Percentiles rank a stretch among this genome's conserved stretches.
phyloP scores from a whole-genome alignment of 2,888 invertebrate species.

The Eueremaeus valkanovi region DNA sequence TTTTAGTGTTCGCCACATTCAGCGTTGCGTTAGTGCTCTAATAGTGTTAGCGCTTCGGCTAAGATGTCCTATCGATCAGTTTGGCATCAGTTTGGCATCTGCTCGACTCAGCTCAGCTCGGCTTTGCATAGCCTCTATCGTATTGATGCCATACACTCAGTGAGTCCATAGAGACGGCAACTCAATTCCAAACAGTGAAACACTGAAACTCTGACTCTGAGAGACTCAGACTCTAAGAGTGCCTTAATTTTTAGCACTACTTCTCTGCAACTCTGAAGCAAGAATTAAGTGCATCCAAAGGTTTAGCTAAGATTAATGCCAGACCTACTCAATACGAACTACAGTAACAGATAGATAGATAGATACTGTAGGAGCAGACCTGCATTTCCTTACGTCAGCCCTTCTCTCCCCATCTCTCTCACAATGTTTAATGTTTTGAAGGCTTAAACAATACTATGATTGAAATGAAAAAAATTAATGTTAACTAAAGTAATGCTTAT shows the following conservation, averaged over 20 bases:
- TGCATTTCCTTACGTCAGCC: not conserved
- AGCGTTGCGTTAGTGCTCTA: not conserved
- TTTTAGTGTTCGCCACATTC: conserved; percentile 9
- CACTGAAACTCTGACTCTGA: not conserved
- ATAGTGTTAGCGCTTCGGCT: not conserved
- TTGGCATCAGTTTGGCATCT: not conserved
- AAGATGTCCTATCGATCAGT: conserved; percentile 18
- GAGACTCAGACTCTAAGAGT: not conserved
- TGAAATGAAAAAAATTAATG: not conserved
- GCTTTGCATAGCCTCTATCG: not conserved
- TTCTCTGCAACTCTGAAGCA: not conserved
- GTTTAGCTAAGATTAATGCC: not conserved
- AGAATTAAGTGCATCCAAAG: not conserved
- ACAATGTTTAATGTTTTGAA: not conserved
- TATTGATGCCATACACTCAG: not conserved
- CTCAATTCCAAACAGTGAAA: not conserved
- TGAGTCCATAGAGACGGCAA: not conserved
- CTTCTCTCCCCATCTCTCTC: not conserved
- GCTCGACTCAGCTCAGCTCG: not conserved
- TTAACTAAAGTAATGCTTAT: not conserved
- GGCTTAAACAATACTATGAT: not conserved
- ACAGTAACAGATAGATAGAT: not conserved
- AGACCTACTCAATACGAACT: not conserved
- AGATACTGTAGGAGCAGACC: not conserved
- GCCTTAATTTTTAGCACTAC: conserved; percentile 11